phyloP scores from a whole-genome alignment of 2,797 vertebrate genomes.

The Acanthurus leucopareius region DNA sequence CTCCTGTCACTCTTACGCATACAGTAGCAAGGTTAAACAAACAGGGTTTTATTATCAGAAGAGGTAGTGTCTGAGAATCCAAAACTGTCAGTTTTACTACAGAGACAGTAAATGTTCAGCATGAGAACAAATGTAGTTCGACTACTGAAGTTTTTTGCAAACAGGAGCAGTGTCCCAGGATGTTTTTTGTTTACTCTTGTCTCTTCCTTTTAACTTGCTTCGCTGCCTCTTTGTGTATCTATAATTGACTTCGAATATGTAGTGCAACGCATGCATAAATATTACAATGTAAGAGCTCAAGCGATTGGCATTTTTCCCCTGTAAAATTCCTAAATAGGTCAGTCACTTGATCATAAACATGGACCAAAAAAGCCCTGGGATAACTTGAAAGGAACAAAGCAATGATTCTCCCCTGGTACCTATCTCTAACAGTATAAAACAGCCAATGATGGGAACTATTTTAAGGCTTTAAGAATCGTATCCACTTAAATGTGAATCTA shows the following conservation, averaged over 20 bases:
- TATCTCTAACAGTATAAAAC: conserved; percentile 65
- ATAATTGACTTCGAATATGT: conserved; percentile 24
- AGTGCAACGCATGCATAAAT: conserved; percentile 2
- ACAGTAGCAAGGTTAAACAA: conserved; percentile 65
- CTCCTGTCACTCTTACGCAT: conserved; percentile 29
- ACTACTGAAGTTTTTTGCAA: conserved; percentile 30
- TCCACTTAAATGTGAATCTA: conserved; percentile 56
- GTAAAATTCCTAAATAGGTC: conserved; percentile 49
- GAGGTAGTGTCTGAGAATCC: conserved; percentile 6
- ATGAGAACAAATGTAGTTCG: conserved; percentile 24
- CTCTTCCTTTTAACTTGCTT: conserved; percentile 23
- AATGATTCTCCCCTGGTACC: conserved; percentile 45
- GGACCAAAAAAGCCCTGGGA: conserved; percentile 32
- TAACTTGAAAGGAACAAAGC: conserved; percentile 56
- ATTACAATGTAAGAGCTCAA: not conserved
- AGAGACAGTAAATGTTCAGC: conserved; percentile 32
- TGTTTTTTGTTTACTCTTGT: conserved; percentile 37
- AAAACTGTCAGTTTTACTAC: conserved; percentile 15
- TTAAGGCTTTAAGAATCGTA: conserved; percentile 49
- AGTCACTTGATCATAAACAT: conserved; percentile 56
- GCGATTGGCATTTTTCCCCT: not conserved
- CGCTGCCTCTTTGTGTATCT: conserved; percentile 30
- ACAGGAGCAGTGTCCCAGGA: conserved; percentile 25
- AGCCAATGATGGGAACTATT: conserved; percentile 58
- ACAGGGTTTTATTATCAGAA: conserved; percentile 28